Base-by-base conservation (phyloP, 2,888 invertebrate genomes). In the Trimorus sp. region DNA sequence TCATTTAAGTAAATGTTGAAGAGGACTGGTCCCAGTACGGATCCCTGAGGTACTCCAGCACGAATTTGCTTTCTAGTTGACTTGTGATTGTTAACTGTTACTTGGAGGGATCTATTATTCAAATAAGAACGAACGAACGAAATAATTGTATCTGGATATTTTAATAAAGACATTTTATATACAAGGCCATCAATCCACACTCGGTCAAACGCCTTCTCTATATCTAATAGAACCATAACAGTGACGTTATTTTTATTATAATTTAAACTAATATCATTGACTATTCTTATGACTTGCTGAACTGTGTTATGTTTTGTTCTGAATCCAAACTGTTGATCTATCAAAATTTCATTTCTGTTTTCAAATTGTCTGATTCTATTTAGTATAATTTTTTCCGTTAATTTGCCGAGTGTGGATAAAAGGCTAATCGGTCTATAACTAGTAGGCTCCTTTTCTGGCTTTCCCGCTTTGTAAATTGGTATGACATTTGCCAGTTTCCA, bases 161-260 rank as follows among this genome's bases (percentile, higher is more conserved):
- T 73, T 38, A 78, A 26, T 60, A 82, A 60, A 1, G 85, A 84
- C 70, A 90, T 79, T 84, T 89, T 89, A 70, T 82, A 85, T 0
- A 88, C 81, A 0, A 90, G 86, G 0, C 88, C 88, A 8, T 86
- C 79, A 15, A 86, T 84, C 87, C 89, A 89, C 0, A 90, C 89
- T 68, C 83, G 85, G 69, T 90, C 89, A 56, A 74, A 74, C 0
- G 73, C 73, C 56, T 73, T 73, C 48, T 73, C 62, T 11, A 73
- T 56, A 8, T 73, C 89, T 45, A 90, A 65, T 37, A 89, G 78
- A 0, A 87, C 63, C 83, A 89, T 85, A 0, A 83, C 83, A 7
- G 89, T 89, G 1, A 78, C 69, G 12, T 86, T 83, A 1, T 85
- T 82, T 76, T 83, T 83, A 63, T 89, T 88, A 15, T 86, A 89